These are phyloP conservation scores for Pimephales promelas DNA, from an alignment of 2,113 vertebrate genomes.

Conservation along the genomic window DNA sequence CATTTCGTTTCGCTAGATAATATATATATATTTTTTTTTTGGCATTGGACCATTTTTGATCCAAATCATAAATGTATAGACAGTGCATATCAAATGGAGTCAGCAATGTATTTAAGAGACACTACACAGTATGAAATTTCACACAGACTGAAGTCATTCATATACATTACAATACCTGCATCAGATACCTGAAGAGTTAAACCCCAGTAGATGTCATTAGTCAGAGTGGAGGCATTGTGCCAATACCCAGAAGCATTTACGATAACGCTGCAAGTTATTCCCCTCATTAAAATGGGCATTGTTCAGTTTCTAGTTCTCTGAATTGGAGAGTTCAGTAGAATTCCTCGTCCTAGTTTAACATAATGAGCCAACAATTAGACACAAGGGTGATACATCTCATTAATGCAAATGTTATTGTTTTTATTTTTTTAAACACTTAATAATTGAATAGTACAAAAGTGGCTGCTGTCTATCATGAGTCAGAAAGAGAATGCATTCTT, in stretches of 20 bases:
- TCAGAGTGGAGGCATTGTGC: conserved; percentile 39
- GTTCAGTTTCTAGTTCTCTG: conserved; percentile 40
- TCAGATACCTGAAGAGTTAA: conserved; percentile 40
- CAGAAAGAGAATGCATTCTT: not conserved
- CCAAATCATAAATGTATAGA: too few relatives aligned
- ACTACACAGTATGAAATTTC: too few relatives aligned
- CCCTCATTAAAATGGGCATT: conserved; percentile 52
- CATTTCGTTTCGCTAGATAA: too few relatives aligned
- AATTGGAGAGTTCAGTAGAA: conserved; percentile 41
- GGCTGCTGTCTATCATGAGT: not conserved
- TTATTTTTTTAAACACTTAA: conserved; percentile 23
- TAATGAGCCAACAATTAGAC: conserved; percentile 54
- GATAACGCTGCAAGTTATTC: conserved; percentile 33
- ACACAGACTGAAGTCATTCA: too few relatives aligned
- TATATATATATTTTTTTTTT: too few relatives aligned
- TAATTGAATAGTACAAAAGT: conserved; percentile 26
- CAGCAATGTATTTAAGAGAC: too few relatives aligned
- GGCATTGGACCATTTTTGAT: too few relatives aligned
- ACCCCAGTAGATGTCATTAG: conserved; percentile 52
- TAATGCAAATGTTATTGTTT: conserved; percentile 47
- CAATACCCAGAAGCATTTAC: conserved; percentile 45
- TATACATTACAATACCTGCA: conserved; percentile 1
- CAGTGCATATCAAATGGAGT: too few relatives aligned
- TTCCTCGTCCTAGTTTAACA: conserved; percentile 52
- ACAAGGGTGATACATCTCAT: conserved; percentile 51